Percentiles rank a stretch among this genome's conserved stretches.
phyloP scores from a whole-genome alignment of 2,797 vertebrate species.

The Sebastes minor region DNA sequence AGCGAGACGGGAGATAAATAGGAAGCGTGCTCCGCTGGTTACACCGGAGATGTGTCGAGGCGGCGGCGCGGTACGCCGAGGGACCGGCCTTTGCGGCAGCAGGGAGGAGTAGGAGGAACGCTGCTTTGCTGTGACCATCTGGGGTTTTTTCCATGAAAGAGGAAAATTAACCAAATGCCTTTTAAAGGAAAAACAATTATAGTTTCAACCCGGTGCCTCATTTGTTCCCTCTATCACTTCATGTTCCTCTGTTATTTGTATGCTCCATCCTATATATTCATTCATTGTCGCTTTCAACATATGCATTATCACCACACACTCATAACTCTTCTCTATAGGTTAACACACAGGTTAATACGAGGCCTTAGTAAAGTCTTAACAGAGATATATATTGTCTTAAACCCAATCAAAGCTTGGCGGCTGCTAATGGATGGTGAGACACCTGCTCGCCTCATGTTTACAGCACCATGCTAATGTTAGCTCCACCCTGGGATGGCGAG shows the following conservation, averaged over 20 bases:
- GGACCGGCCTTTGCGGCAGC: constrained; percentile 75
- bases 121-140: constrained; percentile 85
- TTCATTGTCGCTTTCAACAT: too few relatives aligned
- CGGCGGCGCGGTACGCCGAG: constrained; percentile 76
- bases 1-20: constrained; percentile 90
- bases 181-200: constrained; percentile 78
- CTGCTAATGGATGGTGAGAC: constrained; percentile 43
- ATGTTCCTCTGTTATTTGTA: not conserved
- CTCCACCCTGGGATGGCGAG: constrained; percentile 41
- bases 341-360: constrained; percentile 9
- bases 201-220: constrained; percentile 66
- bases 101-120: constrained; percentile 59
- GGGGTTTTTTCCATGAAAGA: constrained; percentile 31
- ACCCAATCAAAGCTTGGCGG: constrained; percentile 21
- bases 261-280: not conserved
- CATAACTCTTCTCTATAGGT: not conserved
- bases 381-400: constrained; percentile 6
- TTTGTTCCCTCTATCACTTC: not conserved
- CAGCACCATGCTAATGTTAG: constrained; percentile 58
- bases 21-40: constrained; percentile 80
- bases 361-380: not conserved
- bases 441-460: constrained; percentile 63
- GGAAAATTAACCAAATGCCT: constrained; percentile 72
- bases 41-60: constrained; percentile 83
- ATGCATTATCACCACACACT: not conserved